Evolutionary conservation across 2,888 invertebrate species (phyloP).

Genomic region (Drosophila nr. perissopoda): DNA sequence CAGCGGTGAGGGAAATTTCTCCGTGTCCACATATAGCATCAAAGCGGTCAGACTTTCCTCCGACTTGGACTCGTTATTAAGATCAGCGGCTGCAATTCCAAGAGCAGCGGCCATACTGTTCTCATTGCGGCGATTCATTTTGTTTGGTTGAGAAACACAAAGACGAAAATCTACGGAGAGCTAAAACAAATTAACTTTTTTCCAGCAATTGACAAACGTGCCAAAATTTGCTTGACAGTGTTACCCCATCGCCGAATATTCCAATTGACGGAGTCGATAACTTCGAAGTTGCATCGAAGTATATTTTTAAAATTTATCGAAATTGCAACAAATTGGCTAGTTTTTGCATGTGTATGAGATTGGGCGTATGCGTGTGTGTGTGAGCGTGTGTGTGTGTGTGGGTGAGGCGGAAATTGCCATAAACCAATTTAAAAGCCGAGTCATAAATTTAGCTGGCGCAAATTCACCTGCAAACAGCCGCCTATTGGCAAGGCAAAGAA

Average conservation of each 20-base stretch:
- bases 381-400: constrained; percentile 25
- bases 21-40: constrained; percentile 56
- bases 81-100: constrained; percentile 27
- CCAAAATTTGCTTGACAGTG: background rate
- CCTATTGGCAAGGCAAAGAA: constrained; percentile 41
- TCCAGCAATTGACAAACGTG: constrained; percentile 1
- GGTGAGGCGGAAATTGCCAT: constrained; percentile 60
- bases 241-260: background rate
- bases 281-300: background rate
- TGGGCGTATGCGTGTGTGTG: background rate
- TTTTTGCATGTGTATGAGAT: background rate
- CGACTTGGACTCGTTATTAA: constrained; percentile 25
- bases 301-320: background rate
- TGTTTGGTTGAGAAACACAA: background rate
- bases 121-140: constrained; percentile 59
- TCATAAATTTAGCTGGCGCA: constrained; percentile 62
- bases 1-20: constrained; percentile 19
- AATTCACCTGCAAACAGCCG: constrained; percentile 67
- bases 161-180: constrained; percentile 6
- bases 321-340: background rate
- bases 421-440: constrained; percentile 69
- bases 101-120: constrained; percentile 45
- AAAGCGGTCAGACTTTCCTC: constrained; percentile 7
- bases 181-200: constrained; percentile 18
- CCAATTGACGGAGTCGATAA: constrained; percentile 25